phyloP scores from a whole-genome alignment of 2,113 vertebrate genomes.

The Semicossyphus pulcher region DNA sequence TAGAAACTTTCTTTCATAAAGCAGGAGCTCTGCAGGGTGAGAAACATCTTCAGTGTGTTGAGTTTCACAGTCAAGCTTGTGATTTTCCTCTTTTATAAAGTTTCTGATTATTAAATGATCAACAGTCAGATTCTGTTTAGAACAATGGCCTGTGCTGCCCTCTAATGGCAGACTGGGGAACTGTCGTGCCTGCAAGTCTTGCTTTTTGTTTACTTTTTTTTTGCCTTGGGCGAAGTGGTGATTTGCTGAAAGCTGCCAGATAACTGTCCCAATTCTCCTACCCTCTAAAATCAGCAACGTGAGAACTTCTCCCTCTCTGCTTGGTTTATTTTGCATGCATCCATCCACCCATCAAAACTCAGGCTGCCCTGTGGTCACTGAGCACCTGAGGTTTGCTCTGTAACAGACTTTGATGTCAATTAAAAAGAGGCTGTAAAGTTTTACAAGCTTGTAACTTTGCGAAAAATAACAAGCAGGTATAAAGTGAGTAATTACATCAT shows the following conservation, averaged over 20 bases:
- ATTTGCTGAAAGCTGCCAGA: conserved; percentile 16
- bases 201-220: neutral
- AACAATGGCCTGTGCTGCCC: conserved; percentile 51
- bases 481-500: conserved; percentile 44
- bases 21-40: too few species aligned
- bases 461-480: conserved; percentile 46
- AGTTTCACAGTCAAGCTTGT: too few species aligned
- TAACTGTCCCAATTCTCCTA: neutral
- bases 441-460: conserved; percentile 53
- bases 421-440: conserved; percentile 48
- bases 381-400: conserved; percentile 34
- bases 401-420: conserved; percentile 60
- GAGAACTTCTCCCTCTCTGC: neutral
- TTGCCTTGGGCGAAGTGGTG: neutral
- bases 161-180: conserved; percentile 50
- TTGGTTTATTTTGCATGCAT: conserved; percentile 38
- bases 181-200: too few species aligned
- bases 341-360: conserved; percentile 17
- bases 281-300: neutral
- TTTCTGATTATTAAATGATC: too few species aligned
- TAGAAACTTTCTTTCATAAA: too few species aligned
- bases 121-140: neutral
- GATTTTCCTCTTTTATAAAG: too few species aligned
- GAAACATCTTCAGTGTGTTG: too few species aligned
- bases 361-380: conserved; percentile 20